Evolutionary conservation across 2,797 vertebrate species (phyloP).

Genomic region (Lerista edwardsae): DNA sequence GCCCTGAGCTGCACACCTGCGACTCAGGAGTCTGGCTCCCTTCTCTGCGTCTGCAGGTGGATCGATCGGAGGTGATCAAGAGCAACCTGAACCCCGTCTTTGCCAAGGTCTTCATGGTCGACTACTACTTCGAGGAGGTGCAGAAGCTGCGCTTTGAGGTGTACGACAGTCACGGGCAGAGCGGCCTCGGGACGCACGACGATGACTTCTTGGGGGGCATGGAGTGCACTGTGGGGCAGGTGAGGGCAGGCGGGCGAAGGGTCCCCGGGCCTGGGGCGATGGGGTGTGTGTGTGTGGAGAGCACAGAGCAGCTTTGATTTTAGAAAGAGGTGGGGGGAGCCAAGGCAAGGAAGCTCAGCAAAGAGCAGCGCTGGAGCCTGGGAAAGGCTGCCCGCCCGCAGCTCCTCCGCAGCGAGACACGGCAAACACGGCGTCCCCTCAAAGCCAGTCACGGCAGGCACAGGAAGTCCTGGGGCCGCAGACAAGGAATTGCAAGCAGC

Average conservation of each 20-base stretch:
- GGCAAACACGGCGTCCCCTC: too few species aligned
- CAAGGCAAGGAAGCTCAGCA: background rate
- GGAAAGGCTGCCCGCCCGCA: background rate
- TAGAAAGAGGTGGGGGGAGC: too few species aligned
- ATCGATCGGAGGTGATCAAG: slow-evolving; percentile 93
- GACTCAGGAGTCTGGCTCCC: background rate
- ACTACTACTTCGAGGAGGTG: slow-evolving; percentile 96
- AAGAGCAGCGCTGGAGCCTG: background rate
- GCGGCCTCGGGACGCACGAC: slow-evolving; percentile 86
- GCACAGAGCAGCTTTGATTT: background rate
- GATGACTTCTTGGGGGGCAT: slow-evolving; percentile 94
- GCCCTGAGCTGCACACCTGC: too few species aligned
- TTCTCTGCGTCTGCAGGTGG: slow-evolving; percentile 79
- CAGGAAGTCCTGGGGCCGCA: background rate
- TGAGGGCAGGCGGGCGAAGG: slow-evolving; percentile 55
- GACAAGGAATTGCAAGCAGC: background rate
- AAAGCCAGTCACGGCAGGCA: background rate
- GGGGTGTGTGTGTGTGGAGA: background rate
- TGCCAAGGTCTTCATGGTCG: slow-evolving; percentile 90
- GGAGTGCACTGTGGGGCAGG: slow-evolving; percentile 95
- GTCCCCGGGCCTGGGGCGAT: too few species aligned
- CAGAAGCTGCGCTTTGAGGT: slow-evolving; percentile 96
- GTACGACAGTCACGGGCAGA: slow-evolving; percentile 90
- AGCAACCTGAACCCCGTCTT: slow-evolving; percentile 95
- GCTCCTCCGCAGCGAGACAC: background rate